Evolutionary conservation across 53 echinoderm and acorn worm genomes (phyloP).

Genomic region (Paracentrotus lividus): DNA sequence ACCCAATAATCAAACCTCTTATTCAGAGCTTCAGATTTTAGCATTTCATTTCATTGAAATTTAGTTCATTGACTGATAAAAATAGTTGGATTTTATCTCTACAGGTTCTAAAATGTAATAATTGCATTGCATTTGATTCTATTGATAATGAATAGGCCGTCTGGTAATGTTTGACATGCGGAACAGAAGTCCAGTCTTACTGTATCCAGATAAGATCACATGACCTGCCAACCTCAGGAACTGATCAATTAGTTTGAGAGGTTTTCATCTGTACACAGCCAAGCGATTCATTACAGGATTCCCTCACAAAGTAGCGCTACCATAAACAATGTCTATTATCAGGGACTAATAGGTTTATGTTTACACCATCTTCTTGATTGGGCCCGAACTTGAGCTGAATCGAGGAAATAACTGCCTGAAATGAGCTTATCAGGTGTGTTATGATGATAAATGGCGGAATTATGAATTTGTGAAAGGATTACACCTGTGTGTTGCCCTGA

Average conservation of each 20-base stretch:
- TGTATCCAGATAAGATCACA: not conserved
- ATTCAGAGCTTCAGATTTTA: too few species aligned
- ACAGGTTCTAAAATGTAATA: not conserved
- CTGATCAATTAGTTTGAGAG: slow-evolving; percentile 13
- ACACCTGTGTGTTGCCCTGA: not conserved
- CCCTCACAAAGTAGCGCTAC: slow-evolving; percentile 21
- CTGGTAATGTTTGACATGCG: not conserved
- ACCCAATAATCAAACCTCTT: too few species aligned
- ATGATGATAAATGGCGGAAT: not conserved
- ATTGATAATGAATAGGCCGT: not conserved
- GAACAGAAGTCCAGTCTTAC: not conserved
- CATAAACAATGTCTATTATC: slow-evolving; percentile 10
- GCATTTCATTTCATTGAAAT: too few species aligned
- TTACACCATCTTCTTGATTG: not conserved
- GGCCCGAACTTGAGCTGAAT: not conserved
- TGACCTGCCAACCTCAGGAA: slow-evolving; percentile 3
- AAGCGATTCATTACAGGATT: slow-evolving; percentile 17
- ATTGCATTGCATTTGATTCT: too few species aligned
- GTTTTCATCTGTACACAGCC: not conserved
- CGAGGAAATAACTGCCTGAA: not conserved
- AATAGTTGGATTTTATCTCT: not conserved
- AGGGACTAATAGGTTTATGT: slow-evolving; percentile 25
- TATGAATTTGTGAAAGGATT: not conserved
- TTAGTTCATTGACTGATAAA: too few species aligned
- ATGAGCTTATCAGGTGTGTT: not conserved